Percentiles rank a stretch among this genome's conserved stretches.
Evolutionary conservation across 2,888 invertebrate species (phyloP).

Genomic region (Andrena bucephala): DNA sequence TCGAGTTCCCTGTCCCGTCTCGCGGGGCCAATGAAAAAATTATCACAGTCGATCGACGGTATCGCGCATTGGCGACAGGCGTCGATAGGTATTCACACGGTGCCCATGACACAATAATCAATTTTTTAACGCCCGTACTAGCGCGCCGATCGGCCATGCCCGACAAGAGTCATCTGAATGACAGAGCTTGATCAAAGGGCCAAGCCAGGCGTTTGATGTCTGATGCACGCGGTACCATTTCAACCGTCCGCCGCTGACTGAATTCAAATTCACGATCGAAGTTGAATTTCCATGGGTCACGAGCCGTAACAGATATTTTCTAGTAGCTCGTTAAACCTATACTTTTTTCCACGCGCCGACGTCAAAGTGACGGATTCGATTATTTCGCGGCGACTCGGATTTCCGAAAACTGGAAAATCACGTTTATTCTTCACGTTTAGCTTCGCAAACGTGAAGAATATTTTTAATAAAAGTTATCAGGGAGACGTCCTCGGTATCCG

Average conservation of each 20-base stretch:
- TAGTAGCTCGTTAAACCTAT: slow-evolving; percentile 13
- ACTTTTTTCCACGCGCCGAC: slow-evolving; percentile 4
- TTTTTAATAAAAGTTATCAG: slow-evolving; percentile 45
- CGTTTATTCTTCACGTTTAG: too few species aligned
- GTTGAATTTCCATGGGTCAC: slow-evolving; percentile 70
- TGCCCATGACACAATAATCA: slow-evolving; percentile 73
- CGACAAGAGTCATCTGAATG: slow-evolving; percentile 84
- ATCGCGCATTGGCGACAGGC: slow-evolving; percentile 37
- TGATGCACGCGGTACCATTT: slow-evolving; percentile 81
- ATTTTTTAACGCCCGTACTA: slow-evolving; percentile 66
- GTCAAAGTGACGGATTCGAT: background rate
- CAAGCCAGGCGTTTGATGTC: slow-evolving; percentile 83
- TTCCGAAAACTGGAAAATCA: background rate
- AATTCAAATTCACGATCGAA: slow-evolving; percentile 68
- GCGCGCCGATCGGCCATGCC: slow-evolving; percentile 64
- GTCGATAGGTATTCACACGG: slow-evolving; percentile 58
- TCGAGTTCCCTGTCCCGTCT: background rate
- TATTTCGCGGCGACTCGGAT: background rate
- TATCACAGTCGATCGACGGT: slow-evolving; percentile 36
- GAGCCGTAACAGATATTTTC: slow-evolving; percentile 61
- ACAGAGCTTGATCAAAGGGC: slow-evolving; percentile 84
- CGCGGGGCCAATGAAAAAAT: slow-evolving; percentile 31
- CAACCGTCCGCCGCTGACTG: slow-evolving; percentile 70
- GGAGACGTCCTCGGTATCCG: background rate
- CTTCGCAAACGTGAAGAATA: background rate